These are phyloP conservation scores for Lordiphosa andalusiaca DNA, from an alignment of 2,888 invertebrate species.

Conservation along the genomic window DNA sequence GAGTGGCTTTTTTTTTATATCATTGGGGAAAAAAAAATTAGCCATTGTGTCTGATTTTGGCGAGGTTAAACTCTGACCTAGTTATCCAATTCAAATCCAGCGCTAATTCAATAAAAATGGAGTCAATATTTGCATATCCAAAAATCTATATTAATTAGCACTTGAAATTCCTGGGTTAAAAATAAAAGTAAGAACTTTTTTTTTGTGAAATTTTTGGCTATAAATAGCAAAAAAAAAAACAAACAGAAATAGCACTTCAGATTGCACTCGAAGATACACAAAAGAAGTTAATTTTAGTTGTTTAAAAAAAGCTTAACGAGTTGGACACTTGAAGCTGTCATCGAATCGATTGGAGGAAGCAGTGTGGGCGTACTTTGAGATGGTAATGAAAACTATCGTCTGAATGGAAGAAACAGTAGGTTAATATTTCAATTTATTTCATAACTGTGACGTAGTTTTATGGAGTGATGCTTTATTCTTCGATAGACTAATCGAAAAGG, in stretches of 20 bases:
- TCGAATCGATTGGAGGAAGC: slow-evolving; percentile 12
- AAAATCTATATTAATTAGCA: slow-evolving; percentile 15
- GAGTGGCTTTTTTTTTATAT: slow-evolving; percentile 33
- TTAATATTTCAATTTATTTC: not conserved
- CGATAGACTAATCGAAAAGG: too few species aligned
- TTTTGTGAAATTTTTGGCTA: slow-evolving; percentile 25
- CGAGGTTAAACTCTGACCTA: slow-evolving; percentile 58
- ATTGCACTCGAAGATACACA: slow-evolving; percentile 23
- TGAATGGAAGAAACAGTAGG: not conserved
- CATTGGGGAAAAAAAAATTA: slow-evolving; percentile 12
- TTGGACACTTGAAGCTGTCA: slow-evolving; percentile 44
- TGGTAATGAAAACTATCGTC: slow-evolving; percentile 27
- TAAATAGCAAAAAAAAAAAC: slow-evolving; percentile 24
- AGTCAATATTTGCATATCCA: slow-evolving; percentile 47
- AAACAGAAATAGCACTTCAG: slow-evolving; percentile 23
- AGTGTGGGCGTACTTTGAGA: slow-evolving; percentile 45
- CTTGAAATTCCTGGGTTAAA: slow-evolving; percentile 27
- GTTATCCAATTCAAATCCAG: slow-evolving; percentile 46
- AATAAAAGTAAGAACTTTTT: slow-evolving; percentile 40
- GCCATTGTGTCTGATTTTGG: slow-evolving; percentile 5
- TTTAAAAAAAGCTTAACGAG: slow-evolving; percentile 32
- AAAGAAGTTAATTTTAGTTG: slow-evolving; percentile 44
- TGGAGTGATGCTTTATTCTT: too few species aligned
- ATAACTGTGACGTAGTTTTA: too few species aligned
- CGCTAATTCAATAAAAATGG: slow-evolving; percentile 42